phyloP scores from a whole-genome alignment of 2,888 invertebrate genomes.

The Drosophila cracens region DNA sequence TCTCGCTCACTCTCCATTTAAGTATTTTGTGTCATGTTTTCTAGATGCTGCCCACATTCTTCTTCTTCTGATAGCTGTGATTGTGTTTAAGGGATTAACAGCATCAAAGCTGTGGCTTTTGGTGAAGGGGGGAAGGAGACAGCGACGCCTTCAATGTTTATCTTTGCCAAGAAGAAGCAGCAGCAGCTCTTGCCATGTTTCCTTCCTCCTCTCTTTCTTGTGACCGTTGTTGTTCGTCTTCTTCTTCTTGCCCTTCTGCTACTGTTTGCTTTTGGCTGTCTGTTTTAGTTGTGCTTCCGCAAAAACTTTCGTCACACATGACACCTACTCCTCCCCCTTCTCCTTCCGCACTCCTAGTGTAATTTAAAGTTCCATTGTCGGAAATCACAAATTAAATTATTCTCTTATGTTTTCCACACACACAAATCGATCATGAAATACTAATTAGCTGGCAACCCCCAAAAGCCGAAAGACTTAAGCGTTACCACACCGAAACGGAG shows the following conservation, averaged over 20 bases:
- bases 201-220: neutral
- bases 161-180: slow-evolving; percentile 59
- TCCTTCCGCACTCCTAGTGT: slow-evolving; percentile 14
- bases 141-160: slow-evolving; percentile 51
- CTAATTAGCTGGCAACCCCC: slow-evolving; percentile 66
- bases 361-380: slow-evolving; percentile 58
- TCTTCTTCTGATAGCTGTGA: slow-evolving; percentile 34
- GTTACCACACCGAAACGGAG: slow-evolving; percentile 56
- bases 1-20: too few relatives aligned
- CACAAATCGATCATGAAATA: slow-evolving; percentile 81
- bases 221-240: slow-evolving; percentile 11
- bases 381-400: slow-evolving; percentile 75
- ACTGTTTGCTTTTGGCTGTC: slow-evolving; percentile 64
- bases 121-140: slow-evolving; percentile 32
- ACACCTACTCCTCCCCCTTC: slow-evolving; percentile 16
- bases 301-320: slow-evolving; percentile 68
- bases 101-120: slow-evolving; percentile 74
- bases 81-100: slow-evolving; percentile 78
- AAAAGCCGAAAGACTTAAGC: slow-evolving; percentile 27
- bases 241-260: slow-evolving; percentile 45
- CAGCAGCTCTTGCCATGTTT: slow-evolving; percentile 16
- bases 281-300: slow-evolving; percentile 74
- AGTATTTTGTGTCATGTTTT: neutral
- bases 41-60: neutral
- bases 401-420: slow-evolving; percentile 56